Evolutionary conservation across 2,113 vertebrate species (phyloP), one percentile per base, ranked within the genome.

Genomic region (Rhadina sibilatrix): DNA sequence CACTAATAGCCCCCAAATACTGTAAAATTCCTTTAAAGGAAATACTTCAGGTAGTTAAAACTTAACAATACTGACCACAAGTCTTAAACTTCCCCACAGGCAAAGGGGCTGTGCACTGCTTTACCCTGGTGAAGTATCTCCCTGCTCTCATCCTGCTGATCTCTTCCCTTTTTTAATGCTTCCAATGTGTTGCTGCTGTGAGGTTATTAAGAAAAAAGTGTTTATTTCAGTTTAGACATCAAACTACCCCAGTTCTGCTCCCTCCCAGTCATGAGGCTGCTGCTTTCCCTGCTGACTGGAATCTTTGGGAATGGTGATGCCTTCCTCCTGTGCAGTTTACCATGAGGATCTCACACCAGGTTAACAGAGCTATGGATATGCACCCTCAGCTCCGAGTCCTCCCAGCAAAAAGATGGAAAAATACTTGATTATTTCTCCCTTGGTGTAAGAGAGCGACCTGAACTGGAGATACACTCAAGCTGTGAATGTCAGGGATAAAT

Each of bases 401-500:
- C 35, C 42, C 35, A 83, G 63, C 12, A 82, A 60, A 94, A 87
- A 85, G 42, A 38, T 66, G 70, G 66, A 80, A 90, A 94, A 89
- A 42, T 77, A 30, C 60, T 71, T 49, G 56, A n/a, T 89, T 93
- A 50, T 83, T 90, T 95, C 70, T 84, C 37, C 33, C 38, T 74
- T 1, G 0, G 35, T 56, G 28, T 75, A 63, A 74, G 31, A 75
- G 57, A 79, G 49, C 4, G 5, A 76, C 23, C 11, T 64, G 81
- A 89, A 60, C 72, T 64, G 47, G 65, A 61, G 84, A 50, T 30
- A 49, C 5, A 35, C 11, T 87, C 46, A 42, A 42, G 70, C 89
- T 93, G 90, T 83, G 84, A 94, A 66, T 83, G 66, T 85, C 66
- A 88, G 78, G 66, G 80, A 90, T 93, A 95, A 94, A 96, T 54